Evolutionary conservation across 2,888 invertebrate species (phyloP).

Genomic region (Ormyrus nitidulus): DNA sequence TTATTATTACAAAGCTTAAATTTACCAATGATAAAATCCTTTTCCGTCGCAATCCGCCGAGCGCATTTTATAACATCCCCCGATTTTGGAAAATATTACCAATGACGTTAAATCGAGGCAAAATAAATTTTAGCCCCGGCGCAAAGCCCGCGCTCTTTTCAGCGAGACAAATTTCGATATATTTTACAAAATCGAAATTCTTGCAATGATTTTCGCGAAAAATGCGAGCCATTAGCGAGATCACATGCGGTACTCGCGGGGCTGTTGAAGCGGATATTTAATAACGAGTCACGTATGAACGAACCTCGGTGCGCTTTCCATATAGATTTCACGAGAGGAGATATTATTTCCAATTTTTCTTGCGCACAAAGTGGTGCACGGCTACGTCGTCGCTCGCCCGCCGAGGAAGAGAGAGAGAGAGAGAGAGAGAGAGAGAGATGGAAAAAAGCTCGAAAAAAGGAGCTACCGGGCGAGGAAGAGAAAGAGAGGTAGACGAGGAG

Average conservation of each 20-base stretch:
- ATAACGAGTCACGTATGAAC: constrained; percentile 68
- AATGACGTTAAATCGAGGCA: not conserved
- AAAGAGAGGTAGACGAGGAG: constrained; percentile 55
- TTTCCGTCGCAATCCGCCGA: too few species aligned
- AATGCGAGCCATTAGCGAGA: constrained; percentile 55
- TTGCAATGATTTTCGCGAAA: constrained; percentile 35
- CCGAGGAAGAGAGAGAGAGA: constrained; percentile 49
- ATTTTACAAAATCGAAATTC: constrained; percentile 31
- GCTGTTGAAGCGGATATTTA: constrained; percentile 67
- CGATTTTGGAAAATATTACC: too few species aligned
- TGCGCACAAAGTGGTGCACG: constrained; percentile 71
- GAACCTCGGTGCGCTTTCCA: constrained; percentile 68
- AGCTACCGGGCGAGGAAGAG: constrained; percentile 48
- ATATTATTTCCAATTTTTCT: constrained; percentile 74
- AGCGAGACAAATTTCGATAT: constrained; percentile 11
- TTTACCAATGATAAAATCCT: too few species aligned
- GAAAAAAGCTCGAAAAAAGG: constrained; percentile 48
- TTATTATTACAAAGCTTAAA: too few species aligned
- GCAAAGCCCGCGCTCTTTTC: not conserved
- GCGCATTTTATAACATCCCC: too few species aligned
- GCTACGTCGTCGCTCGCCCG: constrained; percentile 53
- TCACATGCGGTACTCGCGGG: constrained; percentile 54
- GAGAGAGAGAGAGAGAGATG: constrained; percentile 28
- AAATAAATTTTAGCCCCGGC: constrained; percentile 3
- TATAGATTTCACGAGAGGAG: constrained; percentile 67